Base-by-base conservation (phyloP, 2,113 vertebrate genomes). In the Heptranchias perlo region DNA sequence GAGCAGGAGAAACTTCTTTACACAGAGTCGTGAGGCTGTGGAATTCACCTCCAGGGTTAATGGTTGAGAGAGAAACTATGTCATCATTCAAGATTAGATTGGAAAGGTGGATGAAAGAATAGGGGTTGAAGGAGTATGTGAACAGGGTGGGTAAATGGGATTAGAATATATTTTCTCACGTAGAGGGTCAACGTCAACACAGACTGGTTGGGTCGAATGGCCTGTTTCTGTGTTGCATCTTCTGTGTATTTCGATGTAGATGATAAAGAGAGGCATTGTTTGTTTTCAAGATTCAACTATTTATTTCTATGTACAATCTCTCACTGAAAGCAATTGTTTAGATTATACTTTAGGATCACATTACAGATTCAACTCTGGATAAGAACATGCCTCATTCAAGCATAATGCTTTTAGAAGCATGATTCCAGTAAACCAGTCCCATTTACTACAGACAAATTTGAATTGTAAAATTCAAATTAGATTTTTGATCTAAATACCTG, bases 71-170 rank as follows among this genome's bases (percentile, higher is more conserved):
- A 10, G n/a, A 78, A 78, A 39, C 64, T 65, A 14, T 78, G 35
- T 78, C 76, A 78, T 39, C 35, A 82, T 82, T 82, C n/a, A 82
- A 82, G n/a, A 76, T 82, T 82, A 82, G 35, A 82, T 82, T 82
- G n/a, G n/a, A 82, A 18, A 39, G n/a, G 76, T 82, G n/a, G 76
- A 82, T 44, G 76, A 82, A 82, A n/a, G n/a, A 82, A 18, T 18
- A 18, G 76, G 5, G 69, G 2, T 82, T 82, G 14, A 82, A 39
- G 13, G 1, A 3, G 16, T 14, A 39, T 44, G n/a, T 0, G 14
- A 82, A 82, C 14, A 82, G 76, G n/a, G 3, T 44, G 3, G 76
- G 14, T 82, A 82, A 82, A 14, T 82, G n/a, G 44, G 14, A 47
- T 49, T 86, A 21, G 47, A 49, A 31, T 49, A 86, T 25, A 86